These are phyloP conservation scores for Drosophila antonietae DNA, from an alignment of 2,888 invertebrate genomes.

Conservation along the genomic window DNA sequence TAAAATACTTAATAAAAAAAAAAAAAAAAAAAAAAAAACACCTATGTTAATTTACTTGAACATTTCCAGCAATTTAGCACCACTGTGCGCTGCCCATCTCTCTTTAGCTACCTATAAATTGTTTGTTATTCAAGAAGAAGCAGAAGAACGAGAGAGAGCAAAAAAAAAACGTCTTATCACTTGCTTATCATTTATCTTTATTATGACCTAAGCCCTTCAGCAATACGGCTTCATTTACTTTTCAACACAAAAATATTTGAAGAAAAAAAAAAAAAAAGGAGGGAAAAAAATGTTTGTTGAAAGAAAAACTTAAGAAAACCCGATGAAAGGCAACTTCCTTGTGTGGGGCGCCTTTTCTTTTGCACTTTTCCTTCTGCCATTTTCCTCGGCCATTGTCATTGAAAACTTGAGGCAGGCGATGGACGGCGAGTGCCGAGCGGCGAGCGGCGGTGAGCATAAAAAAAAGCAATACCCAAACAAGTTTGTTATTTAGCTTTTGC, in stretches of 20 bases:
- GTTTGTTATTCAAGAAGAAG: conserved; percentile 54
- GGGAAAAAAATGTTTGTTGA: conserved; percentile 15
- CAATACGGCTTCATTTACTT: conserved; percentile 78
- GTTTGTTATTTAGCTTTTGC: conserved; percentile 78
- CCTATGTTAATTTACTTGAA: not conserved
- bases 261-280: conserved; percentile 7
- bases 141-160: not conserved
- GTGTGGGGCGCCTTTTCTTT: conserved; percentile 50
- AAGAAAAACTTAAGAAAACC: conserved; percentile 34
- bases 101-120: conserved; percentile 35
- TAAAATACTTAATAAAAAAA: no score
- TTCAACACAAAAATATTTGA: conserved; percentile 57
- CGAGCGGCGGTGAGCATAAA: conserved; percentile 31
- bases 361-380: conserved; percentile 26
- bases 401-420: conserved; percentile 52
- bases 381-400: conserved; percentile 69
- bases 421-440: not conserved
- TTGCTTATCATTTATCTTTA: conserved; percentile 80
- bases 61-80: not conserved
- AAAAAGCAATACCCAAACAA: conserved; percentile 63
- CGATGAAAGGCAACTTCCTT: conserved; percentile 75
- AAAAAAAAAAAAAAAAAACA: no score
- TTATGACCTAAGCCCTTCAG: conserved; percentile 77
- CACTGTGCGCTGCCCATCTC: conserved; percentile 3
- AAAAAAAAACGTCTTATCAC: conserved; percentile 65